These are phyloP conservation scores for Anarrhichthys ocellatus DNA, from an alignment of 2,113 vertebrate species.

Conservation along the genomic window DNA sequence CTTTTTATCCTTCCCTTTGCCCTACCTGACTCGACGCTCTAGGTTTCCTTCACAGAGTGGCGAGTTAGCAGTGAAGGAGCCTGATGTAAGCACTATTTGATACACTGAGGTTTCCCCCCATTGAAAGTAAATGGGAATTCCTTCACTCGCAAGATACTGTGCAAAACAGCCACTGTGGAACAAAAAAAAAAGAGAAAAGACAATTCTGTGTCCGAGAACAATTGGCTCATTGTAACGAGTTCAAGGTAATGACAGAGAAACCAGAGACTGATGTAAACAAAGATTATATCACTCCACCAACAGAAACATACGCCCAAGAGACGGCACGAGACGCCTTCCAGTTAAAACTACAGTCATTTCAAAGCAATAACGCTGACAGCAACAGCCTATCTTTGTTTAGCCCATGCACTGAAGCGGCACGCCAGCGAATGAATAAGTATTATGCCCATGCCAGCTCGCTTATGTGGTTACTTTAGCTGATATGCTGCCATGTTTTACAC, in stretches of 20 bases:
- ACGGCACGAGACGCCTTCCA: slow-evolving; percentile 63
- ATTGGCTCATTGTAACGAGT: slow-evolving; percentile 66
- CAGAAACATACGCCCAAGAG: slow-evolving; percentile 56
- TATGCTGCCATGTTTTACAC: slow-evolving; percentile 76
- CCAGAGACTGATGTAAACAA: slow-evolving; percentile 71
- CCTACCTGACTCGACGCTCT: slow-evolving; percentile 73
- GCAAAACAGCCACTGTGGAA: slow-evolving; percentile 55
- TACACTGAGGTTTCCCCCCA: slow-evolving; percentile 77
- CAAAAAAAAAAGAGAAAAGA: slow-evolving; percentile 34
- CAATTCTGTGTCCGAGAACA: slow-evolving; percentile 68
- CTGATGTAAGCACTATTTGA: slow-evolving; percentile 81
- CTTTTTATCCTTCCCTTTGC: slow-evolving; percentile 68
- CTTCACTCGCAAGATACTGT: slow-evolving; percentile 58
- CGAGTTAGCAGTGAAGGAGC: slow-evolving; percentile 72
- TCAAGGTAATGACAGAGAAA: slow-evolving; percentile 74
- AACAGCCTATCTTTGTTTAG: slow-evolving; percentile 71
- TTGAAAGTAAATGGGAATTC: slow-evolving; percentile 72
- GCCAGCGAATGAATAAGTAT: slow-evolving; percentile 63
- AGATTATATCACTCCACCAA: slow-evolving; percentile 71
- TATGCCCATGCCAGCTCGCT: slow-evolving; percentile 50
- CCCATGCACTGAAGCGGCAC: slow-evolving; percentile 50
- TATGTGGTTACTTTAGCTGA: slow-evolving; percentile 70
- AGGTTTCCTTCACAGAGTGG: slow-evolving; percentile 71
- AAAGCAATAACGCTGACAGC: slow-evolving; percentile 64
- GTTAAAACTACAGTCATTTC: slow-evolving; percentile 58